phyloP scores from a whole-genome alignment of 2,113 vertebrate genomes.

The Irena cyanogastra region DNA sequence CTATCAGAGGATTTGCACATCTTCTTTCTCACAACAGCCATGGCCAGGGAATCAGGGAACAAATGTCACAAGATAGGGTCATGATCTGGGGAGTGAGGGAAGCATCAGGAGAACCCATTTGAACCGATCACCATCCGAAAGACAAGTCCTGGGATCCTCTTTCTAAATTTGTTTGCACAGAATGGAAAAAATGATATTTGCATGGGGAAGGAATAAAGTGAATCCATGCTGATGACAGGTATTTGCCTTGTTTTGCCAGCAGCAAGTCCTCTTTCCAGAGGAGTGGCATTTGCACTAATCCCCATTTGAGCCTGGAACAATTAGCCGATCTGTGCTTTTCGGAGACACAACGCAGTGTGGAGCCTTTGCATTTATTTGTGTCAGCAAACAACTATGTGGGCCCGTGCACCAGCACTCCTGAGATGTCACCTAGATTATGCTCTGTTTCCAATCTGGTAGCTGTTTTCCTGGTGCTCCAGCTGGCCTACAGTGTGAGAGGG shows the following conservation, averaged over 20 bases:
- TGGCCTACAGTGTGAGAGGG: not conserved
- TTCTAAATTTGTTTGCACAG: constrained; percentile 26
- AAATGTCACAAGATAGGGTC: not conserved
- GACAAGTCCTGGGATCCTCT: not conserved
- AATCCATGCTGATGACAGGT: constrained; percentile 26
- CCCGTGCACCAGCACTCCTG: not conserved
- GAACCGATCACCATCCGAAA: not conserved
- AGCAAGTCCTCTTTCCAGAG: constrained; percentile 32
- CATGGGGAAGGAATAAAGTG: constrained; percentile 33
- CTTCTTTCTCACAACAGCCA: not conserved
- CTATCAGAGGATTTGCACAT: constrained; percentile 18
- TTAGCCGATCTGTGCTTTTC: constrained; percentile 27
- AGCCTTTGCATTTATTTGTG: constrained; percentile 34
- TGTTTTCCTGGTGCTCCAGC: not conserved
- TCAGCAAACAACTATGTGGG: constrained; percentile 36
- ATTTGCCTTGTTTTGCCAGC: constrained; percentile 63
- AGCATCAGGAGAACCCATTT: not conserved
- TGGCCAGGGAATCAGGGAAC: not conserved
- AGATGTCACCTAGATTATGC: constrained; percentile 9
- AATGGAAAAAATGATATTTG: constrained; percentile 47
- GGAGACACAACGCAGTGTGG: not conserved
- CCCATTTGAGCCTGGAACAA: constrained; percentile 35
- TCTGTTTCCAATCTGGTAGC: constrained; percentile 2
- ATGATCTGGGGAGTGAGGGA: not conserved
- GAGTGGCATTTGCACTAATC: constrained; percentile 37